These are phyloP conservation scores for Chionis minor DNA, from an alignment of 2,113 vertebrate genomes.

Conservation along the genomic window DNA sequence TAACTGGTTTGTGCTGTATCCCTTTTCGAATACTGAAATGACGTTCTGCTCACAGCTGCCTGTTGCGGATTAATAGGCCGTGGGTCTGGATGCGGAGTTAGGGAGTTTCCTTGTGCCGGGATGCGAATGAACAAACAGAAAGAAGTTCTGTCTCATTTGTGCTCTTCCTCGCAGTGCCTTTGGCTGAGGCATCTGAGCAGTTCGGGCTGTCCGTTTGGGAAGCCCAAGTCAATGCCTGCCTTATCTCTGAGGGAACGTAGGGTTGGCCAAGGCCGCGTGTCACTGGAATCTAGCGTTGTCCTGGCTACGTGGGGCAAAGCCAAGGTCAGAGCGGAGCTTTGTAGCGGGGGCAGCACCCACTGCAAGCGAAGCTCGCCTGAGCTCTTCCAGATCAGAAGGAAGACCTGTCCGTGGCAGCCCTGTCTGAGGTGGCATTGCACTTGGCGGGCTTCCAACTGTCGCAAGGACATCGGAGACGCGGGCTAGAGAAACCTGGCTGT, in stretches of 20 bases:
- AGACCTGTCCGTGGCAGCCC: background rate
- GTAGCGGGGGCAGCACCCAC: background rate
- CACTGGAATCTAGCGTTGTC: background rate
- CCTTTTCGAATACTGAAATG: background rate
- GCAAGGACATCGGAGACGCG: background rate
- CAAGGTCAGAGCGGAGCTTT: background rate
- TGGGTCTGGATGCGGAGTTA: background rate
- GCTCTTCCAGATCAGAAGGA: background rate
- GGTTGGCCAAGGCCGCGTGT: background rate
- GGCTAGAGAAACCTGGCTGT: background rate
- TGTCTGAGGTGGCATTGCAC: background rate
- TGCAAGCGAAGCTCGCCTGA: background rate
- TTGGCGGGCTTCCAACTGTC: background rate
- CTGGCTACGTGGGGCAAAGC: background rate
- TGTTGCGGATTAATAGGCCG: background rate
- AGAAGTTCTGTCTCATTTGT: background rate
- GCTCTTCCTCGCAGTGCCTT: background rate
- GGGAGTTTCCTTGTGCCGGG: background rate
- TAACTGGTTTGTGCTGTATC: background rate
- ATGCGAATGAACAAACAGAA: background rate
- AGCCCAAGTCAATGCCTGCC: background rate
- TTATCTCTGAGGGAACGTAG: background rate
- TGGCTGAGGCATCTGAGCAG: background rate
- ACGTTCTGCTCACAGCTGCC: background rate
- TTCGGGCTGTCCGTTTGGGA: background rate